A percentile compares a stretch with the other conserved stretches of the same genome.
These are phyloP conservation scores for Sesamia nonagrioides DNA, from an alignment of 1,140 invertebrate genomes.

Conservation along the genomic window DNA sequence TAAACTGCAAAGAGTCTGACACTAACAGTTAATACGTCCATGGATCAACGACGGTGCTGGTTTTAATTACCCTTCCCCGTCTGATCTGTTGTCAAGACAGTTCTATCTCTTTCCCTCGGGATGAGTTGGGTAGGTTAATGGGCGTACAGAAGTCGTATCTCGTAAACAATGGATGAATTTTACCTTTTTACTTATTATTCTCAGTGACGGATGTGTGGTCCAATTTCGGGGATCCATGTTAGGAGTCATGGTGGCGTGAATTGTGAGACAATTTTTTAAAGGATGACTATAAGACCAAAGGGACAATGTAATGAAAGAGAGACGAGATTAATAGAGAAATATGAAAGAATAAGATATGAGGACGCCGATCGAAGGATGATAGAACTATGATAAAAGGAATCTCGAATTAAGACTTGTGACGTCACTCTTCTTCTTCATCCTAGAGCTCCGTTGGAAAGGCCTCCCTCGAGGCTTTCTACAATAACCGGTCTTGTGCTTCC, in stretches of 20 bases:
- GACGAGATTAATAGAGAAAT: too few relatives aligned
- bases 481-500: too few relatives aligned
- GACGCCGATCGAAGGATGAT: too few relatives aligned
- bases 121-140: constrained; percentile 7
- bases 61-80: constrained; percentile 33
- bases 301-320: too few relatives aligned
- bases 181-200: constrained; percentile 26
- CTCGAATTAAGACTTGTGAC: too few relatives aligned
- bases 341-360: too few relatives aligned
- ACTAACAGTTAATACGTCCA: constrained; percentile 9
- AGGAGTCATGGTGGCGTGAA: not conserved
- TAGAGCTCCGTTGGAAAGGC: too few relatives aligned
- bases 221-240: not conserved
- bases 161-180: constrained; percentile 36
- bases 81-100: constrained; percentile 12
- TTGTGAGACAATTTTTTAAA: not conserved
- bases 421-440: too few relatives aligned
- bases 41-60: constrained; percentile 21
- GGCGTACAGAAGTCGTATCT: constrained; percentile 17
- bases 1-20: constrained; percentile 10
- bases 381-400: too few relatives aligned
- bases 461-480: too few relatives aligned
- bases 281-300: too few relatives aligned
- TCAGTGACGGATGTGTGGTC: not conserved
- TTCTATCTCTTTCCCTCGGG: constrained; percentile 10